Evolutionary conservation across 2,113 vertebrate species (phyloP).

Genomic region (Etheostoma spectabile): DNA sequence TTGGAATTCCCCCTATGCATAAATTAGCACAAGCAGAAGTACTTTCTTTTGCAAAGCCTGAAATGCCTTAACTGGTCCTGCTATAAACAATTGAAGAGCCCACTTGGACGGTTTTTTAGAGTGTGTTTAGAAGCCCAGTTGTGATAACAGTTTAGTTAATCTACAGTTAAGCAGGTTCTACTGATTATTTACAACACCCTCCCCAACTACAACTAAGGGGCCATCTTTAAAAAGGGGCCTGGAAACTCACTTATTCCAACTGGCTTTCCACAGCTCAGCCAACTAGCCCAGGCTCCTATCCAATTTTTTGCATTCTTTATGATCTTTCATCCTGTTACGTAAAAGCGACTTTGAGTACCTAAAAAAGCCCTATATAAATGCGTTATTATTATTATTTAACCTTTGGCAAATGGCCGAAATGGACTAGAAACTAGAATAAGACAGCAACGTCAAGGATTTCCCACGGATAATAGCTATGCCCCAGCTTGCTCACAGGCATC

Average conservation of each 20-base stretch:
- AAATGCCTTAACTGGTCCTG: background rate
- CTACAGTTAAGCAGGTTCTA: constrained; percentile 13
- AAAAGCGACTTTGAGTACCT: no score
- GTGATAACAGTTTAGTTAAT: constrained; percentile 11
- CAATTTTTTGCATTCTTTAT: no score
- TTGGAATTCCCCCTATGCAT: background rate
- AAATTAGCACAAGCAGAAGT: background rate
- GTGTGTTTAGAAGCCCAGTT: constrained; percentile 12
- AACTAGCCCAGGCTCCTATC: no score
- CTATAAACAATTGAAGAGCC: background rate
- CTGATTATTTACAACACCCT: background rate
- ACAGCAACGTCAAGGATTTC: constrained; percentile 12
- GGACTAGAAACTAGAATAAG: constrained; percentile 31
- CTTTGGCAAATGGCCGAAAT: background rate
- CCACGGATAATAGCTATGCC: constrained; percentile 5
- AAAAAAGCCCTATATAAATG: no score
- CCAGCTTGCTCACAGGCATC: constrained; percentile 16
- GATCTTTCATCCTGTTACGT: no score
- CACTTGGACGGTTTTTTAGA: background rate
- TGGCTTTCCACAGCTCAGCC: no score
- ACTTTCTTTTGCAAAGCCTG: background rate
- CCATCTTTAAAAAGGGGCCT: no score
- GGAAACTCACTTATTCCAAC: no score
- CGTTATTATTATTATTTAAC: background rate
- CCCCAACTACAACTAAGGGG: no score